Base-by-base conservation (phyloP, 92 coral and sea anemone genomes). In the Phenganax subtilis region DNA sequence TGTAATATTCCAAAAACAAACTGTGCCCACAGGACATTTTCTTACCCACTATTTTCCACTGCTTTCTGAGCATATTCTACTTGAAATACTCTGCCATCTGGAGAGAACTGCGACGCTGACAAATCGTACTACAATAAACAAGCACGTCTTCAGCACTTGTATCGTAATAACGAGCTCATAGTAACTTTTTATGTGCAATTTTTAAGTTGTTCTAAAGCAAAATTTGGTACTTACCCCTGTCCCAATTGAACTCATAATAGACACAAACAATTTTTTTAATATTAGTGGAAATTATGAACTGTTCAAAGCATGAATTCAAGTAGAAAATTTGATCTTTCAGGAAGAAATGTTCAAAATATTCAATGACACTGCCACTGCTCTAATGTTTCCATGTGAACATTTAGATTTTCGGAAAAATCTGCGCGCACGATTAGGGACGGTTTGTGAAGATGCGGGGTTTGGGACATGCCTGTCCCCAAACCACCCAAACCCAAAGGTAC, bases 41-140 rank as follows among this genome's bases (percentile, higher is more conserved):
- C 98, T 70, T 80, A 94, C 98, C 98, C 97, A 75, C 98, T 94
- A 55, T 94, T 94, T 65, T 94, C 97, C 9, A 94, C 98, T 51
- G 98, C 98, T 77, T 94, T 94, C 67, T 88, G 90, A 3, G 98
- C 98, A 86, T 94, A 94, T 58, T 94, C 98, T 28, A 92, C 97
- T 86, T 94, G 98, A 62, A 94, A 94, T 3, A 94, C 98, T 82
- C 98, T 85, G 20, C 98, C 98, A 85, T 94, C 98, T 63, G 98
- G 98, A 54, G 98, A 94, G 84, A 94, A 94, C 87, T 94, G 98
- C 28, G 98, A 94, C 8, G 98, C 93, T 78, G 96, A 91, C 83
- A 92, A 84, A 77, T 94, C 98, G 78, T 94, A 94, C 98, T 94
- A 71, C 55, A 66, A 74, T n/a, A 6, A 12, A 60, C 81, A 27